These are phyloP conservation scores for Sylvicola cinctus DNA, from an alignment of 2,888 invertebrate genomes.

Conservation along the genomic window DNA sequence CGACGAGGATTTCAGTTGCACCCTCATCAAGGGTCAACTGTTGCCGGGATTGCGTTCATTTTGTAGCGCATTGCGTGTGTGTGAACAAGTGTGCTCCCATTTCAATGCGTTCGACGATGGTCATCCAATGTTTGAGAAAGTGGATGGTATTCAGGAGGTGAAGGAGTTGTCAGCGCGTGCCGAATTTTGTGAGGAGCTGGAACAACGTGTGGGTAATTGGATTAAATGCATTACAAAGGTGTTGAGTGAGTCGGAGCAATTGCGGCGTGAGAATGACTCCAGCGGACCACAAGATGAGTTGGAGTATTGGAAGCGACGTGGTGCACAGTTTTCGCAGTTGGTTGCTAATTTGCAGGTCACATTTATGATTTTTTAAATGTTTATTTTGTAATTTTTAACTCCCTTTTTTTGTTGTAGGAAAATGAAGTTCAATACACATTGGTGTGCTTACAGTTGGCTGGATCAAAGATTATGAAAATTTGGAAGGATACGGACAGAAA, in stretches of 20 bases:
- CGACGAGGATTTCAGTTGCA: conserved; percentile 56
- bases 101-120: conserved; percentile 60
- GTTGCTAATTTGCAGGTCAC: conserved; percentile 47
- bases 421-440: conserved; percentile 59
- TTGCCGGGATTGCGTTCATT: conserved; percentile 68
- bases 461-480: conserved; percentile 55
- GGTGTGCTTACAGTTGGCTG: conserved; percentile 50
- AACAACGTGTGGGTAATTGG: conserved; percentile 58
- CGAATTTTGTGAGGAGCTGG: conserved; percentile 40
- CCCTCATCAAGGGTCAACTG: conserved; percentile 64
- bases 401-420: conserved; percentile 25
- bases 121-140: conserved; percentile 34
- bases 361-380: neutral
- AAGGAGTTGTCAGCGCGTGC: conserved; percentile 47
- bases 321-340: conserved; percentile 80
- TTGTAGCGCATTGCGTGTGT: conserved; percentile 71
- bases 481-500: conserved; percentile 77
- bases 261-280: conserved; percentile 76
- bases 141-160: conserved; percentile 41
- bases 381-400: neutral
- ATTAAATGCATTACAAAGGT: conserved; percentile 62
- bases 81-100: conserved; percentile 66
- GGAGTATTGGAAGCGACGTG: conserved; percentile 89
- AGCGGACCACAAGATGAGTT: conserved; percentile 88
- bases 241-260: conserved; percentile 77